phyloP scores from a whole-genome alignment of 1,140 invertebrate species.

The Trichonephila clavata region DNA sequence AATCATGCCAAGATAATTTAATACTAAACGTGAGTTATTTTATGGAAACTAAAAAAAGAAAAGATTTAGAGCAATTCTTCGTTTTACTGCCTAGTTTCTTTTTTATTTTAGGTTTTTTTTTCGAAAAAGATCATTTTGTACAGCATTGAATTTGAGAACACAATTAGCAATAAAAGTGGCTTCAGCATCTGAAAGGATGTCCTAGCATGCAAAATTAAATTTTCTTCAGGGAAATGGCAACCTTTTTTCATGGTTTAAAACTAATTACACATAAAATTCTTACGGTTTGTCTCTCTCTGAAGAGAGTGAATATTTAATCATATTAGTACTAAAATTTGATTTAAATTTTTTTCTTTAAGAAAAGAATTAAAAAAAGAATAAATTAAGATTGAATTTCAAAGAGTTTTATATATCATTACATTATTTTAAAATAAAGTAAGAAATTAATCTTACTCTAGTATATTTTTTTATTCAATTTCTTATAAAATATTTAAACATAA shows the following conservation, averaged over 20 bases:
- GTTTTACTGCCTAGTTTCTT: not conserved
- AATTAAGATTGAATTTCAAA: not conserved
- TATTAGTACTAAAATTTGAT: not conserved
- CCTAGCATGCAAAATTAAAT: slow-evolving; percentile 11
- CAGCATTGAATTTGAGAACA: not conserved
- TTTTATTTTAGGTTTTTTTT: not conserved
- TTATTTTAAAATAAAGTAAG: too few species aligned
- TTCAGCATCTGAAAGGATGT: not conserved
- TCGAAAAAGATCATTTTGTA: not conserved
- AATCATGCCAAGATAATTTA: slow-evolving; percentile 55
- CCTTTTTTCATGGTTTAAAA: not conserved
- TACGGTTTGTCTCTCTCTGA: not conserved
- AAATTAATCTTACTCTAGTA: too few species aligned
- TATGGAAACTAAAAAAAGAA: slow-evolving; percentile 1
- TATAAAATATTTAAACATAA: too few species aligned
- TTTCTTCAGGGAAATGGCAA: not conserved
- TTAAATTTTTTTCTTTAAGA: not conserved
- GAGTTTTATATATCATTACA: not conserved
- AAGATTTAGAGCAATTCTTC: not conserved
- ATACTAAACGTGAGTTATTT: slow-evolving; percentile 55
- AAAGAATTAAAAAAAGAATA: not conserved
- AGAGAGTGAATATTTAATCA: slow-evolving; percentile 11
- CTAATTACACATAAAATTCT: not conserved
- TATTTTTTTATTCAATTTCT: too few species aligned
- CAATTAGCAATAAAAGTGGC: slow-evolving; percentile 37